phyloP scores from a whole-genome alignment of 2,888 invertebrate genomes.

The Andricus quercusramuli region DNA sequence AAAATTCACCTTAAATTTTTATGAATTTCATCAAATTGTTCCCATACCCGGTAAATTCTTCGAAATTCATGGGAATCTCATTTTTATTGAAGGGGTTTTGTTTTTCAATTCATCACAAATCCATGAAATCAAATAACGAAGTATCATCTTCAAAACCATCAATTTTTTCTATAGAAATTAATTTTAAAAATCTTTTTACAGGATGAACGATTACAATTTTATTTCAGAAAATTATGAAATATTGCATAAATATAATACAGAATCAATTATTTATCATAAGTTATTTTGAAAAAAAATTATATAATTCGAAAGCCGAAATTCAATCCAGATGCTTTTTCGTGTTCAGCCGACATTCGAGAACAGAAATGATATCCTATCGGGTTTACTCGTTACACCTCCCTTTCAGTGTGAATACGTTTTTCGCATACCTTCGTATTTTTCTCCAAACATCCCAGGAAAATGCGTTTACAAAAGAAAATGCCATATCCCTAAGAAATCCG shows the following conservation, averaged over 20 bases:
- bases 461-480: conserved; percentile 15
- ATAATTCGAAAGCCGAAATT: background rate
- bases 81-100: too few relatives aligned
- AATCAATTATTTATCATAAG: background rate
- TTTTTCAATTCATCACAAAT: too few relatives aligned
- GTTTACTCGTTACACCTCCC: background rate
- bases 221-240: background rate
- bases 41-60: too few relatives aligned
- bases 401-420: background rate
- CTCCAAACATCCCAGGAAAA: background rate
- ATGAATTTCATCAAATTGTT: too few relatives aligned
- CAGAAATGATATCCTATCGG: background rate
- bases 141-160: too few relatives aligned
- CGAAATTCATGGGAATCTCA: too few relatives aligned
- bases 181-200: too few relatives aligned
- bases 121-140: too few relatives aligned
- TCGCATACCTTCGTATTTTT: conserved; percentile 6
- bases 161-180: too few relatives aligned
- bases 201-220: too few relatives aligned
- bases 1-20: too few relatives aligned
- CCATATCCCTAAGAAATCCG: conserved; percentile 21
- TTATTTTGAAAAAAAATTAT: too few relatives aligned
- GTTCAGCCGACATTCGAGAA: conserved; percentile 12
- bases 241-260: background rate
- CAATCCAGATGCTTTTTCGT: conserved; percentile 5